Evolutionary conservation across 2,797 vertebrate genomes (phyloP).

Genomic region (Semaprochilodus insignis): DNA sequence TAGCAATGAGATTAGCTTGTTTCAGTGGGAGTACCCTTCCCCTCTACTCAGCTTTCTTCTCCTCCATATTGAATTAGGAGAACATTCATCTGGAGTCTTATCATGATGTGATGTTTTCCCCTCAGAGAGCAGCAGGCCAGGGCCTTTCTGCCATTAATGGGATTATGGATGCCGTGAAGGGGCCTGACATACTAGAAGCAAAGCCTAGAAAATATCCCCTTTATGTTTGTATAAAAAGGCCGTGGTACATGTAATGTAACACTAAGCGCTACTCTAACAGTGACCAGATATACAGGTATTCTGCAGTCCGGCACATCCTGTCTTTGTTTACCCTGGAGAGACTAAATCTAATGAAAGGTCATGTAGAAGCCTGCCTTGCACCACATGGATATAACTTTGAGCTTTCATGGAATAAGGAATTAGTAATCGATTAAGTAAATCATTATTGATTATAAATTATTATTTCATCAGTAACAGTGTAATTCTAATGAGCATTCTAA

Average conservation of each 20-base stretch:
- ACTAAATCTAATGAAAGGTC: slow-evolving; percentile 23
- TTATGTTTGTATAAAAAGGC: slow-evolving; percentile 10
- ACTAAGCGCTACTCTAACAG: slow-evolving; percentile 11
- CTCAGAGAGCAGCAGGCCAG: slow-evolving; percentile 8
- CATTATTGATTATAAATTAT: neutral
- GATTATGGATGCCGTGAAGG: slow-evolving; percentile 8
- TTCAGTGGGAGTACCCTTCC: slow-evolving; percentile 28
- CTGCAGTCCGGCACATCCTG: slow-evolving; percentile 17
- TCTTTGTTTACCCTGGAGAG: slow-evolving; percentile 16
- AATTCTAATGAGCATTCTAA: no score
- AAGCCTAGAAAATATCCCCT: neutral
- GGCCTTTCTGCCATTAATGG: slow-evolving; percentile 9
- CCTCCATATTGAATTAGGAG: slow-evolving; percentile 51
- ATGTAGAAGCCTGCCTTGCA: slow-evolving; percentile 13
- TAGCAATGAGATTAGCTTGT: slow-evolving; percentile 45
- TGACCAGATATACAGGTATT: slow-evolving; percentile 25
- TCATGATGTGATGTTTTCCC: slow-evolving; percentile 25
- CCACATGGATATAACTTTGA: neutral
- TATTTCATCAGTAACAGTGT: neutral
- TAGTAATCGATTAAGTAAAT: neutral
- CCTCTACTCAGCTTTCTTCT: slow-evolving; percentile 25
- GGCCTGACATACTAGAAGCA: neutral
- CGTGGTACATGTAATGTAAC: slow-evolving; percentile 39
- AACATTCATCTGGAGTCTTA: slow-evolving; percentile 33
- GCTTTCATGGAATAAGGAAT: neutral